Evolutionary conservation across 2,113 vertebrate genomes (phyloP).

Genomic region (Pitta sordida): DNA sequence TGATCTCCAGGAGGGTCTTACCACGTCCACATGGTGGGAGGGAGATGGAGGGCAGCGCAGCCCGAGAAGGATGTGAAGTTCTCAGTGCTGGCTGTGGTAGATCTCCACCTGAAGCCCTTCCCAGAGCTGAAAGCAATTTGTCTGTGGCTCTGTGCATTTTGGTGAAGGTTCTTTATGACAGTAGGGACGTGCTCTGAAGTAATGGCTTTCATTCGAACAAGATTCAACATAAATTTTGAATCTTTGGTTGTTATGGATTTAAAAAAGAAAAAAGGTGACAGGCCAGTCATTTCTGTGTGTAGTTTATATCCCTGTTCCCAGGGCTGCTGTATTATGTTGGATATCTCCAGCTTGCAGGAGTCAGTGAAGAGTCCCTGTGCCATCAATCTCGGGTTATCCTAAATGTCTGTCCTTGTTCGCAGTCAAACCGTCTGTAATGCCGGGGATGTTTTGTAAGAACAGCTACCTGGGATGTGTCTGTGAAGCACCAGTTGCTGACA

Average conservation of each 20-base stretch:
- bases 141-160: not conserved
- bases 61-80: not conserved
- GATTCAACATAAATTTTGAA: not conserved
- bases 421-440: not conserved
- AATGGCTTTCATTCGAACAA: not conserved
- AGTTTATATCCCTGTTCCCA: not conserved
- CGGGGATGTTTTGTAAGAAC: not conserved
- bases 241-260: not conserved
- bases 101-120: not conserved
- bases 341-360: not conserved
- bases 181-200: not conserved
- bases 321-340: not conserved
- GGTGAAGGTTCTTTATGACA: not conserved
- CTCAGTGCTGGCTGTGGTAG: not conserved
- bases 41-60: not conserved
- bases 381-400: not conserved
- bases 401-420: not conserved
- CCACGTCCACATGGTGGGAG: rapidly evolving
- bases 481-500: not conserved
- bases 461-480: not conserved
- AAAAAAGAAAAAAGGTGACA: not conserved
- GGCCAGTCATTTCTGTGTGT: not conserved
- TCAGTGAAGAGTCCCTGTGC: not conserved
- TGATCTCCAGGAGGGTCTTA: not conserved
- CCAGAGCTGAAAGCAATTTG: not conserved